Percentiles rank a stretch among this genome's conserved stretches.
Evolutionary conservation across 2,797 vertebrate genomes (phyloP).

Genomic region (Eidolon dupreanum): DNA sequence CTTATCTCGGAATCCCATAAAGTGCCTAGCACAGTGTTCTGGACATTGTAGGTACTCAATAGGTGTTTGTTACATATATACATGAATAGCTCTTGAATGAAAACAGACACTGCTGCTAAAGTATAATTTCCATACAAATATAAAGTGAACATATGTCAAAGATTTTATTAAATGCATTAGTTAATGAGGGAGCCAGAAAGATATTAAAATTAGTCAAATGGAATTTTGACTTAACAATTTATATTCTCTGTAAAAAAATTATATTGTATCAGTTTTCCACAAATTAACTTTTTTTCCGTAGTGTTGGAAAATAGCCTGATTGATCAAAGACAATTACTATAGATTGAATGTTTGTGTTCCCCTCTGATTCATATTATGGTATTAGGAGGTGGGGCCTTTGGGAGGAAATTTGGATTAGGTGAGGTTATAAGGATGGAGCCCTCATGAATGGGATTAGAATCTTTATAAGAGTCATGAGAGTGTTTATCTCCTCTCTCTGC

Average conservation of each 20-base stretch:
- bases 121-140: not conserved
- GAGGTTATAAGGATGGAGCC: not conserved
- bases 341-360: not conserved
- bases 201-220: not conserved
- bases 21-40: not conserved
- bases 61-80: not conserved
- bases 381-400: not conserved
- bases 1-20: not conserved
- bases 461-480: not conserved
- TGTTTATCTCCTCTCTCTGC: not conserved
- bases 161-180: not conserved
- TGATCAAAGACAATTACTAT: not conserved
- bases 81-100: not conserved
- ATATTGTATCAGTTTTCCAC: not conserved
- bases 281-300: not conserved
- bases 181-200: not conserved
- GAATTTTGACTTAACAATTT: constrained; percentile 14
- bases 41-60: not conserved
- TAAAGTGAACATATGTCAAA: not conserved
- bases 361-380: not conserved
- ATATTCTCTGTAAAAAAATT: not conserved
- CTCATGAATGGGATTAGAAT: not conserved
- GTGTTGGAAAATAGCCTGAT: not conserved
- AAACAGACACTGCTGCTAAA: not conserved
- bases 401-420: not conserved